Percentiles rank a stretch among this genome's conserved stretches.
phyloP scores from a whole-genome alignment of 1,140 invertebrate genomes.

The Armadillidium nasatum region DNA sequence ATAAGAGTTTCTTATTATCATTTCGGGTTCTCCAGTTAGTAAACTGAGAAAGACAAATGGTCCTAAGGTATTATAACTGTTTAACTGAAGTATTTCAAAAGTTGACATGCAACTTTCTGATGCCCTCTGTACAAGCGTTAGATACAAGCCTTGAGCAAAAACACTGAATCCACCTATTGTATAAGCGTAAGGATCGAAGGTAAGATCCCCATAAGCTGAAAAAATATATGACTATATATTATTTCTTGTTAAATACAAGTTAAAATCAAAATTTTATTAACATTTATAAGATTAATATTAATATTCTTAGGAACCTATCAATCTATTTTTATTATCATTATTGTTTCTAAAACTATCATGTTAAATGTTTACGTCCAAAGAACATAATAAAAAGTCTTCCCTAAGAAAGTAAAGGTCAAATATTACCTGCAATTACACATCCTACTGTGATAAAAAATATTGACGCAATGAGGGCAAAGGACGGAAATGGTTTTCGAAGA shows the following conservation, averaged over 20 bases:
- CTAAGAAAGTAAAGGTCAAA: conserved; percentile 3
- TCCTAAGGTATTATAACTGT: conserved; percentile 53
- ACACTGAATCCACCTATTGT: conserved; percentile 53
- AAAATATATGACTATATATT: conserved; percentile 29
- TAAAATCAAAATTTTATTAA: background rate
- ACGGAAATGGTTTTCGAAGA: conserved; percentile 50
- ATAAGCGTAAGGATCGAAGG: conserved; percentile 52
- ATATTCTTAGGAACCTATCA: too few relatives aligned
- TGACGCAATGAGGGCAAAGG: conserved; percentile 48
- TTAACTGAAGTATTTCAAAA: conserved; percentile 51
- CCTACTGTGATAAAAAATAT: conserved; percentile 48
- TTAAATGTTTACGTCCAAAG: too few relatives aligned
- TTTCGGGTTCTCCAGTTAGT: conserved; percentile 47
- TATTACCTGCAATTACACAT: conserved; percentile 54
- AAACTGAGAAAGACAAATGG: conserved; percentile 48
- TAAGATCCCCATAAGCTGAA: conserved; percentile 53
- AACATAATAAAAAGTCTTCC: too few relatives aligned
- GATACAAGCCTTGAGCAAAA: conserved; percentile 53
- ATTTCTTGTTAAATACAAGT: conserved; percentile 23
- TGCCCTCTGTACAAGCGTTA: conserved; percentile 52
- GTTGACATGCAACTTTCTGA: conserved; percentile 49
- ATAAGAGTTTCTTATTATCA: conserved; percentile 31
- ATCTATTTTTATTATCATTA: too few relatives aligned
- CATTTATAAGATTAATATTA: background rate
- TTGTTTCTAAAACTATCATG: too few relatives aligned